Evolutionary conservation across 2,113 vertebrate species (phyloP).

Genomic region (Puma concolor): DNA sequence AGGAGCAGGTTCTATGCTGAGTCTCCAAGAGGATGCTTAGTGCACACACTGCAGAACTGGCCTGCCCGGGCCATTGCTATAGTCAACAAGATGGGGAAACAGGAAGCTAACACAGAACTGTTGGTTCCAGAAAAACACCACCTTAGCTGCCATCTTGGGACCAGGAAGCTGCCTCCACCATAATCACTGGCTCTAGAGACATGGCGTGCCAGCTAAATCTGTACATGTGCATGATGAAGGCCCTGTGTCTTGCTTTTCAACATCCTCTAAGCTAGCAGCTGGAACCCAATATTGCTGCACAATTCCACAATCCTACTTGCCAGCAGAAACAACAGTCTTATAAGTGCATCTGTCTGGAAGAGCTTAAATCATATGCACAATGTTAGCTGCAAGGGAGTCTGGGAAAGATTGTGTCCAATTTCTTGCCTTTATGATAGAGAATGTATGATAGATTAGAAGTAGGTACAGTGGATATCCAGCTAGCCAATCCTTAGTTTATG

Average conservation of each 20-base stretch:
- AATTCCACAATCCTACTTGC: not conserved
- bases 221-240: not conserved
- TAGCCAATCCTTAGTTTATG: not conserved
- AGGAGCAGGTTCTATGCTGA: not conserved
- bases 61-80: not conserved
- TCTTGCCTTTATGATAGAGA: not conserved
- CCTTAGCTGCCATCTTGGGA: not conserved
- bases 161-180: not conserved
- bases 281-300: not conserved
- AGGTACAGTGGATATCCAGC: not conserved
- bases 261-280: not conserved
- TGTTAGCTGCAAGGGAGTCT: conserved; percentile 1
- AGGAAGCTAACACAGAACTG: not conserved
- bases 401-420: not conserved
- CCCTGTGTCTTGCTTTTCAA: not conserved
- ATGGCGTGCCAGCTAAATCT: not conserved
- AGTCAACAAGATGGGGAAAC: not conserved
- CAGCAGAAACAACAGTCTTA: not conserved
- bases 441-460: accelerated
- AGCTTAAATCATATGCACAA: not conserved
- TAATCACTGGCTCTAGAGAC: not conserved
- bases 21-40: not conserved
- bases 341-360: not conserved
- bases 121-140: not conserved
- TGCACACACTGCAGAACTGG: not conserved